phyloP scores from a whole-genome alignment of 2,113 vertebrate genomes.

The Myiozetetes cayanensis region DNA sequence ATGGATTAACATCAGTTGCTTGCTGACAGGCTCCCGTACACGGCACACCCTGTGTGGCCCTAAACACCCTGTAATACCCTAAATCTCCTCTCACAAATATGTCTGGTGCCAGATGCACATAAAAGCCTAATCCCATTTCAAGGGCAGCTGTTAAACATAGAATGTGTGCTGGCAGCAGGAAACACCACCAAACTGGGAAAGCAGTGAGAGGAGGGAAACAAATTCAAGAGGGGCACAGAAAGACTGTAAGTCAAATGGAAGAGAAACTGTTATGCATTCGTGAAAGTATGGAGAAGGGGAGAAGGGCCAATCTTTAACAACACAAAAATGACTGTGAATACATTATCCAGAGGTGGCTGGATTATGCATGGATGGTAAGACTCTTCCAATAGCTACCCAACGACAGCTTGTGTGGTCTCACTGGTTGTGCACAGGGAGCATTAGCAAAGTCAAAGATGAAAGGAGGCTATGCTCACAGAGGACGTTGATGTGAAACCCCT shows the following conservation, averaged over 20 bases:
- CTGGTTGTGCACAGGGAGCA: background rate
- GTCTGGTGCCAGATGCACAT: background rate
- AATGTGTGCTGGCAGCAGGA: background rate
- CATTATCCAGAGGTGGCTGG: background rate
- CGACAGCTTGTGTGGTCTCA: accelerated
- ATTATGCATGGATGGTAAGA: background rate
- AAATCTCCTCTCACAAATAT: conserved; percentile 35
- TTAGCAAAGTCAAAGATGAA: background rate
- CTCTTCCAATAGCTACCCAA: background rate
- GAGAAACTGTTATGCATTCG: background rate
- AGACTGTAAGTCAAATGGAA: background rate
- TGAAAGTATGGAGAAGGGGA: background rate
- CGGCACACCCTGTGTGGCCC: background rate
- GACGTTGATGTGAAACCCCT: background rate
- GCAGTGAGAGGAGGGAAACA: background rate
- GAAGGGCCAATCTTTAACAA: background rate
- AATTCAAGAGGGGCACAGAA: background rate
- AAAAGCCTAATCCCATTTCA: conserved; percentile 27
- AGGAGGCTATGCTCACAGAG: background rate
- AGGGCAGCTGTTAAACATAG: background rate
- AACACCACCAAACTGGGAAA: background rate
- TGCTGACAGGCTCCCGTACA: background rate
- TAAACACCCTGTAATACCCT: background rate
- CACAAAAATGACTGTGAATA: background rate
- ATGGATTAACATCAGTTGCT: background rate